Evolutionary conservation across 1,140 invertebrate genomes (phyloP), one percentile per base, ranked within the genome.

Genomic region (Aphelinus certus): DNA sequence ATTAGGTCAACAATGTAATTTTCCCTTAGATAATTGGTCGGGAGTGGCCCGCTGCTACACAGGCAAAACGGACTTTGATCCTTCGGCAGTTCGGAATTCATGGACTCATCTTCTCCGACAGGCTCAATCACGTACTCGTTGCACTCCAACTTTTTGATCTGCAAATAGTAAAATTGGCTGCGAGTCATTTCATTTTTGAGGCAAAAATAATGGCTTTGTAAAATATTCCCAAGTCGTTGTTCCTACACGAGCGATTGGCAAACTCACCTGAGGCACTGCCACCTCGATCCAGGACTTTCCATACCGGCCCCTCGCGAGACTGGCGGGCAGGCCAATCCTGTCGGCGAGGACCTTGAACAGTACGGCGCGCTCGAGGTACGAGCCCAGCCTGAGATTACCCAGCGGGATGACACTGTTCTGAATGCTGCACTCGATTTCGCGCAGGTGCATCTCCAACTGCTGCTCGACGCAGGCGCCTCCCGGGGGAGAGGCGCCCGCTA

Each of bases 341-440:
- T 93, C 92, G 0, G 92, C 91, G 42, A 93, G 79, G 26, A 88
- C 89, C 83, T 93, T 93, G 83, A 92, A 93, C n/a, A 93, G 86
- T 1, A 93, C 49, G 0, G 92, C 90, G 4, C 92, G 84, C 78
- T 93, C 92, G 2, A 93, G 82, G 45, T 88, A 85, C 0, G 90
- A 90, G 1, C 92, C 92, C 4, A 89, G 88, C n/a, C 85, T 85
- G 45, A 93, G 79, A 72, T 81, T 82, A 1, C 92, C 92, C 2
- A 93, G 63, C 0, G 91, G 91, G 3, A 93, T 88, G 0, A 92
- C 84, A 47, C 86, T 88, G 5, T 82, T 84, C 69, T 80, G 77
- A 48, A 86, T 79, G 0, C 47, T 63, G 0, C 60, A 7, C 64
- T 81, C 90, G 4, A 90, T 79, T 45, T 89, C 84, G 1, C 81